A percentile compares a stretch with the other conserved stretches of the same genome.
These are phyloP conservation scores for Bombus confusus DNA, from an alignment of 1,140 invertebrate genomes.

Conservation along the genomic window DNA sequence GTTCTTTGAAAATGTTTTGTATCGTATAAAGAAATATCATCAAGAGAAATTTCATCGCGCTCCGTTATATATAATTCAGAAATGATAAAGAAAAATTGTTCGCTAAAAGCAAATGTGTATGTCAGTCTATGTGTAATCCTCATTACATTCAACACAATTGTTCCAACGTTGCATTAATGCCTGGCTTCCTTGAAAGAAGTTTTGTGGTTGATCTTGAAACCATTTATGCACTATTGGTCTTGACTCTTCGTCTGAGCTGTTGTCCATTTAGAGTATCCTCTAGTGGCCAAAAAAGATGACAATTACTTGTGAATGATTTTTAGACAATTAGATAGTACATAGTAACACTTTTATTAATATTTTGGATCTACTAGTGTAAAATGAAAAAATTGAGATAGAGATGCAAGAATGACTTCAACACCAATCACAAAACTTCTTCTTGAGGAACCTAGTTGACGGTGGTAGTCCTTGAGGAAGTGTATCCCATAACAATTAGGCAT, in stretches of 20 bases:
- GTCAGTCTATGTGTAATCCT: conserved; percentile 36
- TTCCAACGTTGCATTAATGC: conserved; percentile 46
- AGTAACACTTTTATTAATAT: conserved; percentile 28
- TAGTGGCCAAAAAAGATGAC: conserved; percentile 54
- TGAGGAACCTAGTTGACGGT: conserved; percentile 14
- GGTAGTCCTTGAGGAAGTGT: neutral
- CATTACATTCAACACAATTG: conserved; percentile 48
- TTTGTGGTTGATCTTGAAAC: conserved; percentile 52
- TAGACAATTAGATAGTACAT: conserved; percentile 24
- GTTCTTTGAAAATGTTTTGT: neutral
- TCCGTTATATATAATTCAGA: conserved; percentile 3
- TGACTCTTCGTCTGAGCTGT: conserved; percentile 45
- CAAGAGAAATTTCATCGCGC: neutral
- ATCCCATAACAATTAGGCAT: neutral
- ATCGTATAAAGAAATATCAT: neutral
- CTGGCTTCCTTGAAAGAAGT: conserved; percentile 47
- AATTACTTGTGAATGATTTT: conserved; percentile 35
- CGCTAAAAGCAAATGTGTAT: conserved; percentile 30
- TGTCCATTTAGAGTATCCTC: conserved; percentile 40
- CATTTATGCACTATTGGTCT: conserved; percentile 46
- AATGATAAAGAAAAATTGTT: conserved; percentile 8
- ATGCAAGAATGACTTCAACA: conserved; percentile 53
- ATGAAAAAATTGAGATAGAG: conserved; percentile 27
- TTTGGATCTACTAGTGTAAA: conserved; percentile 26
- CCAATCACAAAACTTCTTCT: conserved; percentile 54